phyloP scores from a whole-genome alignment of 2,888 invertebrate species.

The Cecidostiba fungosa region DNA sequence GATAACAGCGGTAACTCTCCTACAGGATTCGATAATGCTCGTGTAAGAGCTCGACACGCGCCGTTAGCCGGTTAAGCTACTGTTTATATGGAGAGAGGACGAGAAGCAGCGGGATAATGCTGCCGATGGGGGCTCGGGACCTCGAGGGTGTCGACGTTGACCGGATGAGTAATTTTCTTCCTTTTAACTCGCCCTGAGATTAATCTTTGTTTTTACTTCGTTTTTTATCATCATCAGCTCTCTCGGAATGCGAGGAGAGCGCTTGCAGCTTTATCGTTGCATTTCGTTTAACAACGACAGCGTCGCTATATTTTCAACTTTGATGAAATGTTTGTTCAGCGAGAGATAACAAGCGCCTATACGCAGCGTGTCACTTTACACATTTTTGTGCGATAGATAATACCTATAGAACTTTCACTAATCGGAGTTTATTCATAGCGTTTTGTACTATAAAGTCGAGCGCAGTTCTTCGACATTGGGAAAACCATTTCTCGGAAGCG shows the following conservation, averaged over 20 bases:
- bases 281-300: not conserved
- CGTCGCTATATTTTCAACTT: not conserved
- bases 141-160: not conserved
- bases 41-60: not conserved
- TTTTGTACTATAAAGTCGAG: no score
- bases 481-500: no score
- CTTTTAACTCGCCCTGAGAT: no score
- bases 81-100: not conserved
- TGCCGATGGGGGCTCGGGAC: not conserved
- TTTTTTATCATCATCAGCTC: no score
- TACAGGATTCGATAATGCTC: constrained; percentile 22
- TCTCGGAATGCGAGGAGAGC: no score
- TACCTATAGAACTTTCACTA: no score
- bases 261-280: no score
- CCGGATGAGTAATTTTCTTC: no score
- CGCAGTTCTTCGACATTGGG: no score
- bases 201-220: no score
- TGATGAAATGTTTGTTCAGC: not conserved
- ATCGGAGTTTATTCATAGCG: no score
- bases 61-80: constrained; percentile 1
- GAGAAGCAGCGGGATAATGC: not conserved
- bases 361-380: not conserved
- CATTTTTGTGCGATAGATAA: no score
- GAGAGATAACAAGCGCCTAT: not conserved
- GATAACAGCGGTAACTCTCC: constrained; percentile 28